Conservation (phyloP, 1,140 invertebrate species). For the Callitettix versicolor region DNA sequence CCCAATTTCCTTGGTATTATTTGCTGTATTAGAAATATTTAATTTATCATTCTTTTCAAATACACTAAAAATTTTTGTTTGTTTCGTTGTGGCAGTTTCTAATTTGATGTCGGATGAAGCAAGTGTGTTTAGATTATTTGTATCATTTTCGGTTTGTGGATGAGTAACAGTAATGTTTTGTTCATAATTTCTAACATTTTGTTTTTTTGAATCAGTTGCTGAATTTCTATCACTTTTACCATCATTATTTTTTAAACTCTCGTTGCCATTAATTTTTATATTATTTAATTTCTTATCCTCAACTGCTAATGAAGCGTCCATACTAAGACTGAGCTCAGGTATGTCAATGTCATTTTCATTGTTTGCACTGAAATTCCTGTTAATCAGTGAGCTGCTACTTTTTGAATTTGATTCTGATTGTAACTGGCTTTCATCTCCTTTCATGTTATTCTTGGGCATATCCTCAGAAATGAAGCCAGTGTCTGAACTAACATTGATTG, state of each 20-base stretch:
- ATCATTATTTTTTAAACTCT: not conserved
- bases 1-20: not conserved
- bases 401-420: no score
- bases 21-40: not conserved
- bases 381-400: no score
- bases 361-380: no score
- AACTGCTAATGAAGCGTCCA: no score
- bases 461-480: no score
- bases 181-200: not conserved
- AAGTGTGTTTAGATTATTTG: not conserved
- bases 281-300: not conserved
- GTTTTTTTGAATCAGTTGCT: not conserved
- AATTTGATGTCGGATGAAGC: not conserved
- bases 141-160: not conserved
- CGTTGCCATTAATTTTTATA: not conserved
- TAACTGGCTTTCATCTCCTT: no score
- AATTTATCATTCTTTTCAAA: not conserved
- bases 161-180: not conserved
- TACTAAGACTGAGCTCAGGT: no score
- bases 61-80: not conserved
- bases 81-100: not conserved
- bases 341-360: no score
- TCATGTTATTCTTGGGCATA: no score
- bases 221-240: not conserved
- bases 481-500: no score